Evolutionary conservation across 2,888 invertebrate genomes (phyloP).

Genomic region (Hydrotaea cyrtoneurina): DNA sequence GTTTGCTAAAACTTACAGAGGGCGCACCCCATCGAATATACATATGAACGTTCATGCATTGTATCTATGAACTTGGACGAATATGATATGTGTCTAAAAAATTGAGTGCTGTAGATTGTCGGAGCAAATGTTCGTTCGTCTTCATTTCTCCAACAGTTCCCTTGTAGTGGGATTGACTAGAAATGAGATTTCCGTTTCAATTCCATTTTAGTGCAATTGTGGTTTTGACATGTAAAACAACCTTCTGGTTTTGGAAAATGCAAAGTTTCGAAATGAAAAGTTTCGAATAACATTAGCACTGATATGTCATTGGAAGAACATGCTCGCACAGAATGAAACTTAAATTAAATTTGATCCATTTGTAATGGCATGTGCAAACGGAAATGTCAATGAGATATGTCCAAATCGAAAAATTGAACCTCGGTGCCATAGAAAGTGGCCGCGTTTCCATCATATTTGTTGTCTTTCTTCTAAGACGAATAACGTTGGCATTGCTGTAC

Average conservation of each 20-base stretch:
- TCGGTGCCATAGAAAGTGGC: too few species aligned
- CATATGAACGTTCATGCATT: neutral
- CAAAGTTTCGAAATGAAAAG: constrained; percentile 10
- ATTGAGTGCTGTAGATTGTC: neutral
- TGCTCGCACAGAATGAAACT: too few species aligned
- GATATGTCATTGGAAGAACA: constrained; percentile 11
- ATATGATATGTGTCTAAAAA: constrained; percentile 19
- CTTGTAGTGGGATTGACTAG: constrained; percentile 42
- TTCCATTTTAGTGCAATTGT: constrained; percentile 34
- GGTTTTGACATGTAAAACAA: constrained; percentile 48
- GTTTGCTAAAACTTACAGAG: too few species aligned
- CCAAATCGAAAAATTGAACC: too few species aligned
- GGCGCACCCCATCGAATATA: too few species aligned
- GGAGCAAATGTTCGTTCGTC: neutral
- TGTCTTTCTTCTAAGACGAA: too few species aligned
- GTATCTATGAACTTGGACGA: neutral
- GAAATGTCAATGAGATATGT: too few species aligned
- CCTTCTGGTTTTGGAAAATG: constrained; percentile 22
- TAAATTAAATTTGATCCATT: too few species aligned
- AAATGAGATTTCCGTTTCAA: constrained; percentile 51
- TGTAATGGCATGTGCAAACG: too few species aligned
- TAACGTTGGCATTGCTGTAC: too few species aligned
- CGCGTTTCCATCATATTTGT: too few species aligned
- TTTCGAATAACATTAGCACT: constrained; percentile 10
- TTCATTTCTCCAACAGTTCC: constrained; percentile 29